phyloP scores from a whole-genome alignment of 1,140 invertebrate species.

The Antheraea mylitta region DNA sequence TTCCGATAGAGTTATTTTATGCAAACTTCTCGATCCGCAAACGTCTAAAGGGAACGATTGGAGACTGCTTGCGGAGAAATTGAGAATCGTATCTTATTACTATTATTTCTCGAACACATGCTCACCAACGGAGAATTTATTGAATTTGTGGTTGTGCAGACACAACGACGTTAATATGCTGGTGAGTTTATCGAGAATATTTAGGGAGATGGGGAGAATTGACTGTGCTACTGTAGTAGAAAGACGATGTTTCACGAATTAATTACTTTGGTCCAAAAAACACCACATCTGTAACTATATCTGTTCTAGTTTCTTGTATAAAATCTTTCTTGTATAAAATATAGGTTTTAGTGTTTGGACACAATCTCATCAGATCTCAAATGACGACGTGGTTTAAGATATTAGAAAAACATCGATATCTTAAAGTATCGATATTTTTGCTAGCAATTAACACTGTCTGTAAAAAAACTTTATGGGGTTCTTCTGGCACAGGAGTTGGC shows the following conservation, averaged over 20 bases:
- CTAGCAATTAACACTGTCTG: too few relatives aligned
- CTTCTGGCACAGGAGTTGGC: too few relatives aligned
- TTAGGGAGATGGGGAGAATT: constrained; percentile 94
- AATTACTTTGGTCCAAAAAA: neutral
- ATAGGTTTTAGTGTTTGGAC: too few relatives aligned
- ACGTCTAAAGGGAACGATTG: constrained; percentile 95
- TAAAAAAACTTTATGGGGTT: too few relatives aligned
- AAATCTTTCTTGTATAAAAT: too few relatives aligned
- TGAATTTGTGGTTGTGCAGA: constrained; percentile 97
- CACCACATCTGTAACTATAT: neutral
- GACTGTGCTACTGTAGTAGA: constrained; percentile 95
- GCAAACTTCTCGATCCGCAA: constrained; percentile 93
- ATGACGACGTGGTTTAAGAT: too few relatives aligned
- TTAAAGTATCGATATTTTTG: too few relatives aligned
- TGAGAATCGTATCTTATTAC: constrained; percentile 95
- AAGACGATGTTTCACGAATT: constrained; percentile 75
- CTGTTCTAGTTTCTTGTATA: too few relatives aligned
- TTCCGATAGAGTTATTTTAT: constrained; percentile 89
- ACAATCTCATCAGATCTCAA: too few relatives aligned
- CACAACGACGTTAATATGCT: constrained; percentile 91
- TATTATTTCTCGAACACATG: constrained; percentile 97
- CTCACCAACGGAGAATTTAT: constrained; percentile 96
- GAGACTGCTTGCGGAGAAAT: constrained; percentile 94
- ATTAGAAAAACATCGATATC: too few relatives aligned
- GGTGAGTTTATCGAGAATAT: constrained; percentile 90